phyloP scores from a whole-genome alignment of 2,888 invertebrate species.

The Drosophila subquinaria region DNA sequence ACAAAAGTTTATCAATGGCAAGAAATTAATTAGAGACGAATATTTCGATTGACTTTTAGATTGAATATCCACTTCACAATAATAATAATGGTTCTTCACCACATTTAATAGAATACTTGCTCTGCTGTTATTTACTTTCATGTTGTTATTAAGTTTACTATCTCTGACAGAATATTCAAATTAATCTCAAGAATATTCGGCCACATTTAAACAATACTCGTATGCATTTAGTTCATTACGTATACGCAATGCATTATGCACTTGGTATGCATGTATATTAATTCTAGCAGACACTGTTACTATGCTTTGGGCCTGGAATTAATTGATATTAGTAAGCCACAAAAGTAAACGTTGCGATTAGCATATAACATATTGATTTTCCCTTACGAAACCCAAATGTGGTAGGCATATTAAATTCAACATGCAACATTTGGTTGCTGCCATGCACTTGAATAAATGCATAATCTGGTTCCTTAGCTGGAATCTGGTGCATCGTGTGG shows the following conservation, averaged over 20 bases:
- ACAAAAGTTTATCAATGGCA: background rate
- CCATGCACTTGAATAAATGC: slow-evolving; percentile 64
- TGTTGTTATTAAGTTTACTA: slow-evolving; percentile 4
- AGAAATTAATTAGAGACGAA: slow-evolving; percentile 10
- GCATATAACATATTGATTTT: slow-evolving; percentile 49
- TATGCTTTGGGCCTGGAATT: slow-evolving; percentile 28
- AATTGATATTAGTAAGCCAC: slow-evolving; percentile 59
- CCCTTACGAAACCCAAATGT: background rate
- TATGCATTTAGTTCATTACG: slow-evolving; percentile 4
- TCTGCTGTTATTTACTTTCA: background rate
- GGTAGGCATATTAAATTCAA: slow-evolving; percentile 21
- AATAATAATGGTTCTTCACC: background rate
- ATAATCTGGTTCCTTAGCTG: slow-evolving; percentile 45
- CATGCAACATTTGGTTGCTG: slow-evolving; percentile 37
- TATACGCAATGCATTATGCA: slow-evolving; percentile 13
- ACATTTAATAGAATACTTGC: background rate
- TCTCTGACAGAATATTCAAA: slow-evolving; percentile 6
- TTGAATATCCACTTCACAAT: slow-evolving; percentile 1
- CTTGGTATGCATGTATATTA: slow-evolving; percentile 28
- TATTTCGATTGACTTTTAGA: slow-evolving; percentile 1
- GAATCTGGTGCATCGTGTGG: slow-evolving; percentile 19
- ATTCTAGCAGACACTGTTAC: slow-evolving; percentile 16
- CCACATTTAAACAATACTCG: slow-evolving; percentile 13
- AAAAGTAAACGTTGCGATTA: slow-evolving; percentile 40
- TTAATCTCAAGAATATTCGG: slow-evolving; percentile 1